A percentile compares a stretch with the other conserved stretches of the same genome.
phyloP scores from a whole-genome alignment of 2,888 invertebrate species.

The Agrochola lychnidis region DNA sequence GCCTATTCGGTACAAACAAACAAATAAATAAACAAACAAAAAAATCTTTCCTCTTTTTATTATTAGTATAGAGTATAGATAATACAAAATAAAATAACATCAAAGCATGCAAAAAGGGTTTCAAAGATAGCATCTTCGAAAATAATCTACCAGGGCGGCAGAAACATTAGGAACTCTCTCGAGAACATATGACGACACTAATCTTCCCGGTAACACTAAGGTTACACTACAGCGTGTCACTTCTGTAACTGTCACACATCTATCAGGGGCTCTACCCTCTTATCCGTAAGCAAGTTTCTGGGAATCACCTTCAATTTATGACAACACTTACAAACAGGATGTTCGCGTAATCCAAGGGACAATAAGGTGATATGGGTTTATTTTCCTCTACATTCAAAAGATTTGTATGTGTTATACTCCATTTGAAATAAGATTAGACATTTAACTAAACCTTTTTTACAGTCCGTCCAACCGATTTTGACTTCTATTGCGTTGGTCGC shows the following conservation, averaged over 20 bases:
- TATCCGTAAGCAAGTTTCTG: conserved; percentile 32
- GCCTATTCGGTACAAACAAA: too few species aligned
- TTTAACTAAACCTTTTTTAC: too few species aligned
- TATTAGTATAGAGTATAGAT: too few species aligned
- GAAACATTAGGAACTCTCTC: conserved; percentile 14
- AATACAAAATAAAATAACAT: too few species aligned
- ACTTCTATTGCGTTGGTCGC: too few species aligned
- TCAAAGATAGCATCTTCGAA: neutral
- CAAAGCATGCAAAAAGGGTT: too few species aligned
- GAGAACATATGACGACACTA: conserved; percentile 31
- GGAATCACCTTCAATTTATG: conserved; percentile 28
- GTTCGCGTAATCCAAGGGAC: conserved; percentile 5
- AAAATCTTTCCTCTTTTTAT: too few species aligned
- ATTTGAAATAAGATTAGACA: too few species aligned
- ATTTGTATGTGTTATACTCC: too few species aligned
- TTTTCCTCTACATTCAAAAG: neutral
- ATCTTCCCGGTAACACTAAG: conserved; percentile 21
- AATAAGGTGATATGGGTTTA: neutral
- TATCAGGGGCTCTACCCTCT: conserved; percentile 25
- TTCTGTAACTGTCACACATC: conserved; percentile 25
- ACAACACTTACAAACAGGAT: neutral
- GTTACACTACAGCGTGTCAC: conserved; percentile 39
- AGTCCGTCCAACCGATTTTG: too few species aligned
- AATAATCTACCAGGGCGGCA: conserved; percentile 38
- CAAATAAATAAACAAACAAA: too few species aligned